These are phyloP conservation scores for Astreopora myriophthalma DNA, from an alignment of 64 coral and sea anemone species.

Conservation along the genomic window DNA sequence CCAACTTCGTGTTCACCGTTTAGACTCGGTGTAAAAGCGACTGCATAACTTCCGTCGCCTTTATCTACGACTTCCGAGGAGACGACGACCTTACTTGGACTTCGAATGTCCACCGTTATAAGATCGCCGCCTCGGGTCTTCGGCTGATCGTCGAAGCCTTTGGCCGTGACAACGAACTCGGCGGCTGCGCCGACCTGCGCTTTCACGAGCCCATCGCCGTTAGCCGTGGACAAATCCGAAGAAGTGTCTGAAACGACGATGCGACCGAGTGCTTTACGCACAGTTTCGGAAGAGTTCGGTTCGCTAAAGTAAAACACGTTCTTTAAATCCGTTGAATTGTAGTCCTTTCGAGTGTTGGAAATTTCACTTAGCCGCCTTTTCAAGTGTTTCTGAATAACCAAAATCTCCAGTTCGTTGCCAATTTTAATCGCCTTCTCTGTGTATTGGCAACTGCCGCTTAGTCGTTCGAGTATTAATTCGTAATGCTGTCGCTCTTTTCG, in stretches of 20 bases:
- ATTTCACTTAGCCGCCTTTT: constrained; percentile 80
- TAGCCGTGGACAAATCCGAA: constrained; percentile 66
- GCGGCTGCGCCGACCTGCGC: constrained; percentile 70
- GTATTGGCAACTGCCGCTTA: constrained; percentile 82
- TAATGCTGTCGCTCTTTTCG: constrained; percentile 79
- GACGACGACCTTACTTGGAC: constrained; percentile 21
- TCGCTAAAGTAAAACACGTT: constrained; percentile 67
- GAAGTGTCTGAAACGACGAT: constrained; percentile 83
- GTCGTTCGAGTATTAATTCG: constrained; percentile 68
- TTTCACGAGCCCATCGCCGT: constrained; percentile 81
- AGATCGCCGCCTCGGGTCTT: constrained; percentile 73
- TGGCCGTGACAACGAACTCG: constrained; percentile 69
- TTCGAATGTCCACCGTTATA: constrained; percentile 69
- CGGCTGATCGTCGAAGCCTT: constrained; percentile 67
- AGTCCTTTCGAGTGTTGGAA: constrained; percentile 61
- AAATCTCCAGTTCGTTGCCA: constrained; percentile 86
- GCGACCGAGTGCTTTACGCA: constrained; percentile 67
- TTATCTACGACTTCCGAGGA: constrained; percentile 55
- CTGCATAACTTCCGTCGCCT: constrained; percentile 76
- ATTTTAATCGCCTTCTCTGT: constrained; percentile 90
- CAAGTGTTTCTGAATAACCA: constrained; percentile 93
- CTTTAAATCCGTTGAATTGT: constrained; percentile 38
- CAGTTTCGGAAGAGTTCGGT: constrained; percentile 53
- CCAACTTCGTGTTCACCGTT: constrained; percentile 70
- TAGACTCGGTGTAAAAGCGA: constrained; percentile 66